Evolutionary conservation across 2,113 vertebrate genomes (phyloP).

Genomic region (Nibea coibor): DNA sequence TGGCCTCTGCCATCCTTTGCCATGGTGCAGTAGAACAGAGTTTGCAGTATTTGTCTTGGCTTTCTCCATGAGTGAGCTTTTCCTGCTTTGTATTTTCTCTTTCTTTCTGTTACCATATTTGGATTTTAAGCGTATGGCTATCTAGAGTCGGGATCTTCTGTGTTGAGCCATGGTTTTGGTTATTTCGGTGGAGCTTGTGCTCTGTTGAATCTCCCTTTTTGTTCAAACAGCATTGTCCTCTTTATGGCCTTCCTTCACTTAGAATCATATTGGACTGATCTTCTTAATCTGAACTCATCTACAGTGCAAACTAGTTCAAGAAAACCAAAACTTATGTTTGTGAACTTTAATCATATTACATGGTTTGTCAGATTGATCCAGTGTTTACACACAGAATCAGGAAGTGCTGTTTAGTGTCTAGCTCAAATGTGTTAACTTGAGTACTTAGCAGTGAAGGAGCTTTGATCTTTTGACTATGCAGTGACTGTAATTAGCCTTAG

Average conservation of each 20-base stretch:
- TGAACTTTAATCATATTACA: conserved; percentile 7
- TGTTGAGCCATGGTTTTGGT: conserved; percentile 6
- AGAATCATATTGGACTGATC: not conserved
- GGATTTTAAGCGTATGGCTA: conserved; percentile 4
- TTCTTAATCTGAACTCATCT: not conserved
- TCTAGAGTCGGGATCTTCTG: conserved; percentile 17
- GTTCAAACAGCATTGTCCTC: conserved; percentile 6
- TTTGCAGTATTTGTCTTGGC: conserved; percentile 41
- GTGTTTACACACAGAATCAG: conserved; percentile 39
- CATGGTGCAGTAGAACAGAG: conserved; percentile 2
- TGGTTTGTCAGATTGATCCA: not conserved
- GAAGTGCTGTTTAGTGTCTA: conserved; percentile 28
- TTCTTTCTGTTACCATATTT: conserved; percentile 20
- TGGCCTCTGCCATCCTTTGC: not conserved
- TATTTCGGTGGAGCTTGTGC: not conserved
- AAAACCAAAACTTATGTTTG: not conserved
- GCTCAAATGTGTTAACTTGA: not conserved
- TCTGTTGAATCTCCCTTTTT: not conserved
- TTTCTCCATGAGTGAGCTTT: conserved; percentile 15
- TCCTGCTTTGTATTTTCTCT: conserved; percentile 9
- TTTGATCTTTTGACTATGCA: conserved; percentile 6
- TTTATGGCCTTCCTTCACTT: not conserved
- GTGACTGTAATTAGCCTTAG: not conserved
- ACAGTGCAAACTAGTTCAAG: not conserved
- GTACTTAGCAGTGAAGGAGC: not conserved